Conservation (phyloP, 2,888 invertebrate genomes). For the Tanypteryx hageni region DNA sequence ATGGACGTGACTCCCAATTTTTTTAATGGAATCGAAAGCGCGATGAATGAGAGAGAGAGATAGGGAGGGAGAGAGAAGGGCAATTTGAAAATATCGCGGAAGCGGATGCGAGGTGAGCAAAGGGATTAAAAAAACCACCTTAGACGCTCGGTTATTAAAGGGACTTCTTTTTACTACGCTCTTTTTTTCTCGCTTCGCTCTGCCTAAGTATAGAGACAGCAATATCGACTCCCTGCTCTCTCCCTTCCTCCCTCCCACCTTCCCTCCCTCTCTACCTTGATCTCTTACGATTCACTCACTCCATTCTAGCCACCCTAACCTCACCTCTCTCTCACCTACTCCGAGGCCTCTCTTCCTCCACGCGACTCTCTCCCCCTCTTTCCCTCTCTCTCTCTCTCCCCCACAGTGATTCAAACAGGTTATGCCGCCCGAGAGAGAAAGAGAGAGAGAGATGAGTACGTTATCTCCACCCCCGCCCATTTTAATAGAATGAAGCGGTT, state of each 20-base stretch:
- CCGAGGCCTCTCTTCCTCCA: not conserved
- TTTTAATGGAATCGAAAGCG: not conserved
- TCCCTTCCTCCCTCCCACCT: not conserved
- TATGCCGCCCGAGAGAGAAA: not conserved
- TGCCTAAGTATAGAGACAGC: slow-evolving; percentile 9
- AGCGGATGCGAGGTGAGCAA: not conserved
- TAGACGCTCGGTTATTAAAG: not conserved
- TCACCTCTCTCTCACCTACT: not conserved
- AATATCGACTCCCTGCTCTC: not conserved
- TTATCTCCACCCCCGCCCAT: slow-evolving; percentile 20
- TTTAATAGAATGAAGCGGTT: slow-evolving; percentile 12
- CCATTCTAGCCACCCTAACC: no score
- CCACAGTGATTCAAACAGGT: not conserved
- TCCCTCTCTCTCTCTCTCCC: not conserved
- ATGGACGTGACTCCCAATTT: not conserved
- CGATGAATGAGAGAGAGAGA: not conserved
- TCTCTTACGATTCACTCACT: no score
- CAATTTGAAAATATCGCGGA: slow-evolving; percentile 18
- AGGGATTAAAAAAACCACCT: not conserved
- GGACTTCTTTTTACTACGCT: not conserved
- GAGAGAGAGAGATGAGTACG: not conserved
- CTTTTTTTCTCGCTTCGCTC: not conserved
- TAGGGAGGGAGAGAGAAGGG: not conserved
- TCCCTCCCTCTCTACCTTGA: no score
- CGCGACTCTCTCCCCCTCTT: not conserved